Conservation (phyloP, 1,140 invertebrate genomes). For the Berghia stephanieae region DNA sequence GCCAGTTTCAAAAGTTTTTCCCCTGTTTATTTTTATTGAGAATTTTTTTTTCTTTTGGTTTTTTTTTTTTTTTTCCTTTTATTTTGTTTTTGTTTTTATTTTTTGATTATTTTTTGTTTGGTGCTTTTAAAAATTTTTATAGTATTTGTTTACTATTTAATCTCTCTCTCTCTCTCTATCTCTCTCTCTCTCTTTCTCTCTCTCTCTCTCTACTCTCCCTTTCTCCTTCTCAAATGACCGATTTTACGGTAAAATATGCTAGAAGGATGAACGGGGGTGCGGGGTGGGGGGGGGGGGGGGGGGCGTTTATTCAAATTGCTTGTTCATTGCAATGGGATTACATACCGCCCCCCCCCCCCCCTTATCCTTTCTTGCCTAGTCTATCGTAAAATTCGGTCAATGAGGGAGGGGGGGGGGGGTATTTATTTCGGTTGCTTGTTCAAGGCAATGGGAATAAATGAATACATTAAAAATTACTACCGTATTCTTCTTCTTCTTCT, state of each 20-base stretch:
- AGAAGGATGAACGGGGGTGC: not conserved
- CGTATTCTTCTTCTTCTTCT: too few relatives aligned
- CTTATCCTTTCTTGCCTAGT: not conserved
- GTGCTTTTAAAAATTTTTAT: not conserved
- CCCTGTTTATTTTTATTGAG: too few relatives aligned
- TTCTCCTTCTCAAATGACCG: too few relatives aligned
- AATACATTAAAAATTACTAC: too few relatives aligned
- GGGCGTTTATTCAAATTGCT: too few relatives aligned
- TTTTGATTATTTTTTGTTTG: not conserved
- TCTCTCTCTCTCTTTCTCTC: not conserved
- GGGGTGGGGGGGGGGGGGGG: too few relatives aligned
- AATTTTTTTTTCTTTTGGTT: not conserved
- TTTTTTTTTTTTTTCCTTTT: not conserved
- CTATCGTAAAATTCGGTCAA: too few relatives aligned
- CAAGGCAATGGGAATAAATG: too few relatives aligned
- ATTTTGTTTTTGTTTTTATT: not conserved
- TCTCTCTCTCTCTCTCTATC: conserved; percentile 6
- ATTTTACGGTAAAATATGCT: too few relatives aligned
- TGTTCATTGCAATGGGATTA: not conserved
- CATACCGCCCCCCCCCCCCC: not conserved
- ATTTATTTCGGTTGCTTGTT: not conserved
- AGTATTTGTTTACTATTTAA: not conserved
- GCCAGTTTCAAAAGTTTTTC: too few relatives aligned
- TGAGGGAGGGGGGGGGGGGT: not conserved
- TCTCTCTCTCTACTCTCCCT: not conserved